These are phyloP conservation scores for Ochropacha duplaris DNA, from an alignment of 2,888 invertebrate species.

Conservation along the genomic window DNA sequence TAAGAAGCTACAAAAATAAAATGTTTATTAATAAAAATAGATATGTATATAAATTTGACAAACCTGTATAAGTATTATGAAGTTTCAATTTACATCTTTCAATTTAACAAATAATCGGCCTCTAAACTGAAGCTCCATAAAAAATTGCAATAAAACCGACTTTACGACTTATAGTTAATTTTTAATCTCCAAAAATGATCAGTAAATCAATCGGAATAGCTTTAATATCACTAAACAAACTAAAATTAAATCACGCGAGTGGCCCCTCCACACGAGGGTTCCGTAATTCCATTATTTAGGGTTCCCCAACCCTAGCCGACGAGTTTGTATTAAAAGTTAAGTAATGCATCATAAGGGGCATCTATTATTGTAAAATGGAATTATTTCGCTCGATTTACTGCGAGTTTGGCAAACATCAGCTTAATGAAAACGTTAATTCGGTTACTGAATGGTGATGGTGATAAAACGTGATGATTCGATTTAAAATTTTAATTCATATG, in stretches of 20 bases:
- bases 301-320: conserved; percentile 29
- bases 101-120: neutral
- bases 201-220: conserved; percentile 40
- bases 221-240: conserved; percentile 50
- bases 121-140: neutral
- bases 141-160: neutral
- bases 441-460: conserved; percentile 12
- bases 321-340: conserved; percentile 19
- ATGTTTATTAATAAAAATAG: no score
- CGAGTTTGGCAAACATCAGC: conserved; percentile 56
- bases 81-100: neutral
- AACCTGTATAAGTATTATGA: neutral
- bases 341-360: conserved; percentile 17
- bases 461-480: conserved; percentile 3
- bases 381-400: conserved; percentile 64
- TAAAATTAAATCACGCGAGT: conserved; percentile 53
- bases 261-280: conserved; percentile 33
- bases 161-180: conserved; percentile 10
- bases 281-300: conserved; percentile 57
- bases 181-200: conserved; percentile 28
- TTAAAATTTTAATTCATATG: neutral
- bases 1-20: neutral
- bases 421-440: conserved; percentile 44
- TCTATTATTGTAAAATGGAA: conserved; percentile 53
- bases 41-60: neutral